Base-by-base conservation (phyloP, 1,140 invertebrate species). In the Ditylenchus dipsaci region DNA sequence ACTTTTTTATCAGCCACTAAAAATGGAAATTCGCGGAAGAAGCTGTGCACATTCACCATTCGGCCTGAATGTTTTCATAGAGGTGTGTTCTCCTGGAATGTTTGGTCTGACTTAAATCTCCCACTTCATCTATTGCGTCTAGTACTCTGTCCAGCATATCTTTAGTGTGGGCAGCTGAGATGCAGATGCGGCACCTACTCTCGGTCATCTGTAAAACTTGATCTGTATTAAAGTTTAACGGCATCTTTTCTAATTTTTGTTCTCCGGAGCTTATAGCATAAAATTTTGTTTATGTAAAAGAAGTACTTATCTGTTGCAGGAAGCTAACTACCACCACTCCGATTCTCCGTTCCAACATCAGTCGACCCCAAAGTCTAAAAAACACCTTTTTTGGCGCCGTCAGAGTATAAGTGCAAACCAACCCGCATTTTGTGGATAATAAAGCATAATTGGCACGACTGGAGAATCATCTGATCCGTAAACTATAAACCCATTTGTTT, bases 391-490 rank as follows among this genome's bases (percentile, higher is more conserved):
- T 45, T 21, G 33, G 47, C 61, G 77, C 86, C 86, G 85, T 86
- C 91, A 88, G 89, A 89, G 80, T 95, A 38, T 26, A 61, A 21
- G 38, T 23, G 64, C 69, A n/a, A 1, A 69, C 38, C 21, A 30
- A 69, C 65, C 79, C 79, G 49, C 81, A 92, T 87, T 97, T 92
- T 1, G 92, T 91, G 83, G 94, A 78, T 93, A 87, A 85, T 93
- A 97, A 47, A 95, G 88, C 78, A 97, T 84, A 85, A 97, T 88
- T 23, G 95, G 95, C 72, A 98, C 91, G 67, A 98, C 93, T 0
- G 95, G 95, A 11, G 93, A 96, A 83, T 96, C 91, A 78, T 91
- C 89, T 85, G 95, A 92, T n/a, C 95, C 95, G 84, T 93, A 95
- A 64, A 91, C 89, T 78, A 97, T 93, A 76, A 96, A 91, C 95